Evolutionary conservation across 2,888 invertebrate species (phyloP).

Genomic region (Melolontha melolontha): DNA sequence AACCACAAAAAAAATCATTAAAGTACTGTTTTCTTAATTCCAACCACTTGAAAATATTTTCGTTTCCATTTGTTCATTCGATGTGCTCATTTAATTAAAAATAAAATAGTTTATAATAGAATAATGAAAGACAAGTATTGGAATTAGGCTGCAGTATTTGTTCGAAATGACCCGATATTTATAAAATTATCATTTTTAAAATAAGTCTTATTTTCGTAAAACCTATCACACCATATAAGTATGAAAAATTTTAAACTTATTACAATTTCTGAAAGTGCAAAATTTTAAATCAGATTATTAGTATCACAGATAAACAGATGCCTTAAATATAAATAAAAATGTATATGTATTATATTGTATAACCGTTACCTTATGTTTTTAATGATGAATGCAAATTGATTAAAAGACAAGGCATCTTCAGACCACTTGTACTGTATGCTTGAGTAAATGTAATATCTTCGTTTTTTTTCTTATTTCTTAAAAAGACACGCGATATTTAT

Average conservation of each 20-base stretch:
- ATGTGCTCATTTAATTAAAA: no score
- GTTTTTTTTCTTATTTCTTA: background rate
- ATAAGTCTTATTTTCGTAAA: background rate
- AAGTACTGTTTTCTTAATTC: no score
- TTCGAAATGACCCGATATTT: no score
- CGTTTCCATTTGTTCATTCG: no score
- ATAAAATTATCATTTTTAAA: background rate
- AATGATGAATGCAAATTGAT: constrained; percentile 24
- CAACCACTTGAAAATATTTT: no score
- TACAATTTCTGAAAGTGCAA: constrained; percentile 33
- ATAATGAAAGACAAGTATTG: no score
- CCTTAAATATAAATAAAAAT: constrained; percentile 35
- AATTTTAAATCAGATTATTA: constrained; percentile 35
- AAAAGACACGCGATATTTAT: constrained; percentile 9
- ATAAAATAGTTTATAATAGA: no score
- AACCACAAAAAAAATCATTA: no score
- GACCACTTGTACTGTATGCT: constrained; percentile 41
- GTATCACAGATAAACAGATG: constrained; percentile 44
- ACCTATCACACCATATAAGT: constrained; percentile 22
- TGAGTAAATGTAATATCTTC: constrained; percentile 30
- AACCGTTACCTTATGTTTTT: constrained; percentile 9
- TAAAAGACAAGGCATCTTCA: constrained; percentile 40
- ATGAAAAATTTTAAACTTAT: constrained; percentile 24
- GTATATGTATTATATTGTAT: constrained; percentile 25
- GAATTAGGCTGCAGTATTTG: no score